Evolutionary conservation across 2,797 vertebrate species (phyloP), one percentile per base, ranked within the genome.

Genomic region (Sebastes iracundus): DNA sequence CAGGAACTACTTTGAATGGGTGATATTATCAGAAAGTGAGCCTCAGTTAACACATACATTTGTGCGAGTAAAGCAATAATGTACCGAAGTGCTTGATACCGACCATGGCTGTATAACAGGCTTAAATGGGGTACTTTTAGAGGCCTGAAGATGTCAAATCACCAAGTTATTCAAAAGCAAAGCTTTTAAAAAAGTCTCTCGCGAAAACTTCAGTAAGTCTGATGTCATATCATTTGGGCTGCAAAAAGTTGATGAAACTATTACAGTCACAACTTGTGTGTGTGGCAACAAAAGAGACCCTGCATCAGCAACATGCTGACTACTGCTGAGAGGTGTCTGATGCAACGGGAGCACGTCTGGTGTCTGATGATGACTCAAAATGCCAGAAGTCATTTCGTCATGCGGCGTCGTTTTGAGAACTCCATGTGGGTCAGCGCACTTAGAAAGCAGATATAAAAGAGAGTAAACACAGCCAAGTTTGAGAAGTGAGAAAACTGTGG

Each of bases 361-460:
- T 61, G 53, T 55, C 56, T 30, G 60, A 77, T 11, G 23, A 22
- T 82, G 81, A 82, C 66, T 80, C 68, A 63, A 75, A 82, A 46
- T 16, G 74, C 75, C 74, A 76, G 11, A 18, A 72, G 78, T 78
- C 56, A 67, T 74, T 83, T 78, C 76, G 76, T 87, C 86, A 66
- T 4, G 0, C 20, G n/a, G 52, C 67, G 33, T 83, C 79, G 46
- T 75, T 66, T 79, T 46, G 14, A 53, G 62, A 62, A 25, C 27
- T n/a, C 30, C 76, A 55, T 75, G 65, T 75, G 82, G 84, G 72
- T 80, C 75, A 68, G 6, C 2, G 52, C 53, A 38, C 69, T 61
- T 18, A 8, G 12, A 49, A 56, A 56, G 32, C 16, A 71, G 27
- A 75, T 14, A 55, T 14, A 6, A 38, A 62, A 22, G 42, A 7